Percentiles rank a stretch among this genome's conserved stretches.
phyloP scores from a whole-genome alignment of 2,797 vertebrate genomes.

The Danio aesculapii region DNA sequence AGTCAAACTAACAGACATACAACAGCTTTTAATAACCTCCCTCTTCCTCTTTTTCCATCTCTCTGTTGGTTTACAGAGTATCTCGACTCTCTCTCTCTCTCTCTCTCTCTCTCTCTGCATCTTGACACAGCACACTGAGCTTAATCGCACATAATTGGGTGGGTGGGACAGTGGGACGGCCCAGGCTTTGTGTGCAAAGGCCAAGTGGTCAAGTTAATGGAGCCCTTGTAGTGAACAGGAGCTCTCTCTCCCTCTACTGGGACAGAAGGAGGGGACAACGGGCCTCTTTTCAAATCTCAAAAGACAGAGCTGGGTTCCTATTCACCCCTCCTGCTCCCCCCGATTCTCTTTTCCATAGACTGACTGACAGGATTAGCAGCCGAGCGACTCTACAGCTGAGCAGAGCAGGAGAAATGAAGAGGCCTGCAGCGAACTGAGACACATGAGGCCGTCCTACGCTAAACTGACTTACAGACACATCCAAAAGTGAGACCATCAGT shows the following conservation, averaged over 20 bases:
- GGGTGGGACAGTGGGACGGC: slow-evolving; percentile 97
- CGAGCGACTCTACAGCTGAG: slow-evolving; percentile 35
- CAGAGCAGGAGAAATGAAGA: slow-evolving; percentile 42
- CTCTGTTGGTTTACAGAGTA: slow-evolving; percentile 33
- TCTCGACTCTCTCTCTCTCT: slow-evolving; percentile 48
- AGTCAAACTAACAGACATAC: slow-evolving; percentile 48
- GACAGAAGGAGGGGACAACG: slow-evolving; percentile 77
- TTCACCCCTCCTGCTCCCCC: slow-evolving; percentile 63
- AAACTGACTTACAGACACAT: not conserved
- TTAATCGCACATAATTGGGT: slow-evolving; percentile 99
- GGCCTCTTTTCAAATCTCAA: slow-evolving; percentile 84
- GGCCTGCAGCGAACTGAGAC: slow-evolving; percentile 11
- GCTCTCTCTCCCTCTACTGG: slow-evolving; percentile 74
- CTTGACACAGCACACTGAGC: slow-evolving; percentile 99
- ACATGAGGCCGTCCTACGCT: slow-evolving; percentile 27
- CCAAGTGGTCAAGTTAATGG: slow-evolving; percentile 99
- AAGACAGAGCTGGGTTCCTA: slow-evolving; percentile 78
- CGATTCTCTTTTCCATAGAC: slow-evolving; percentile 33
- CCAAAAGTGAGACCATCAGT: not conserved
- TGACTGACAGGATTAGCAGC: slow-evolving; percentile 49
- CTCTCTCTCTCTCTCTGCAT: slow-evolving; percentile 83
- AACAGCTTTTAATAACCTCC: slow-evolving; percentile 60
- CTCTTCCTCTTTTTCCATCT: slow-evolving; percentile 40
- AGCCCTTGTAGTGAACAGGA: slow-evolving; percentile 93
- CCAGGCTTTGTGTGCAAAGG: slow-evolving; percentile 99